Conservation (phyloP, 2,797 vertebrate genomes). For the Coreius guichenoti region DNA sequence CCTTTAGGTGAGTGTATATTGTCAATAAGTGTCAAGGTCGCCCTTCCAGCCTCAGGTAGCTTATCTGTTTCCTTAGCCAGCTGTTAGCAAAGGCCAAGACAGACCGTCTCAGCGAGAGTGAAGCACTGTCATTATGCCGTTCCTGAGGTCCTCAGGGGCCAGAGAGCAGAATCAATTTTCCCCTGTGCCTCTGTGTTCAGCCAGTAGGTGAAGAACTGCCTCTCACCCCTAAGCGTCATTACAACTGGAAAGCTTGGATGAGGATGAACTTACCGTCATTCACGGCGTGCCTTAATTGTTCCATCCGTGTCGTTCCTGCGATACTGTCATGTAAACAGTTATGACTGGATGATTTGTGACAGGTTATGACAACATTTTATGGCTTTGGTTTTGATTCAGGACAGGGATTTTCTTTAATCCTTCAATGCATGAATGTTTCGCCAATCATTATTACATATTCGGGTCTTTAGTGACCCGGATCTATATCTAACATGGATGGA, state of each 20-base stretch:
- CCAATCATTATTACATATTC: no score
- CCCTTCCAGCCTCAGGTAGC: slow-evolving; percentile 28
- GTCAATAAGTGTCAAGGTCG: slow-evolving; percentile 33
- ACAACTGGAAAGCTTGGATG: not conserved
- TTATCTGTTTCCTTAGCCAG: slow-evolving; percentile 45
- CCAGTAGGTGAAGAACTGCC: slow-evolving; percentile 32
- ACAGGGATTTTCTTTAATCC: not conserved
- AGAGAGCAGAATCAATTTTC: slow-evolving; percentile 53
- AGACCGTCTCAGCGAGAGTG: slow-evolving; percentile 44
- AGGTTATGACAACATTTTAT: slow-evolving; percentile 32
- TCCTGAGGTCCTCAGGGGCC: slow-evolving; percentile 45
- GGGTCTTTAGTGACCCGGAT: no score
- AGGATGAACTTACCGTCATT: slow-evolving; percentile 7
- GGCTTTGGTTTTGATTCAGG: slow-evolving; percentile 34
- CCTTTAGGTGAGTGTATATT: no score
- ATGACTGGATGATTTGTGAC: not conserved
- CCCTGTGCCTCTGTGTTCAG: slow-evolving; percentile 22
- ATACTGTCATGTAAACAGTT: slow-evolving; percentile 6
- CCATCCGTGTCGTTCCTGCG: not conserved
- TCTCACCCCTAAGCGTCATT: slow-evolving; percentile 34
- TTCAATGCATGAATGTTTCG: no score
- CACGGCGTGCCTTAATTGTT: slow-evolving; percentile 27
- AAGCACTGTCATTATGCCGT: slow-evolving; percentile 47
- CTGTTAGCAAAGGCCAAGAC: slow-evolving; percentile 54
- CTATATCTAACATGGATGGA: no score